Evolutionary conservation across 2,113 vertebrate species (phyloP).

Genomic region (Gymnarchus niloticus): DNA sequence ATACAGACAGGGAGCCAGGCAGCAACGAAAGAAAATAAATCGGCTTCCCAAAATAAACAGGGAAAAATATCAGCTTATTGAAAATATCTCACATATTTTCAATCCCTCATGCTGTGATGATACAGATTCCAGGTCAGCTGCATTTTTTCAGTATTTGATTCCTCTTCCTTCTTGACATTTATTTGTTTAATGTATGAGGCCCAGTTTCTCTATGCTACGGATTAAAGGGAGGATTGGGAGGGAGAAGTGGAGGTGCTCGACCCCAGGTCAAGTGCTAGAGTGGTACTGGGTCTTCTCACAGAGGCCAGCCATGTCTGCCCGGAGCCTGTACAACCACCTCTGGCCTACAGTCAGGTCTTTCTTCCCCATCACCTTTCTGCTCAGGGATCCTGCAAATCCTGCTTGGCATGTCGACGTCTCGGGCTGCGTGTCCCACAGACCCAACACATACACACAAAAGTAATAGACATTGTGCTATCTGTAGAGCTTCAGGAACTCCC

Average conservation of each 20-base stretch:
- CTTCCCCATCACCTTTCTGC: background rate
- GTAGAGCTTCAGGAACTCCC: background rate
- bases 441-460: background rate
- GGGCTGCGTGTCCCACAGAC: background rate
- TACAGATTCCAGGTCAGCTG: conserved; percentile 57
- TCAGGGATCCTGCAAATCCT: background rate
- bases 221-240: background rate
- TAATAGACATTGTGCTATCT: background rate
- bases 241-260: background rate
- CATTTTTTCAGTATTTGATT: conserved; percentile 21
- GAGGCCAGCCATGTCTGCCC: conserved; percentile 22
- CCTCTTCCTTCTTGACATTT: background rate
- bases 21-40: conserved; percentile 34
- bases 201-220: background rate
- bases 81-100: conserved; percentile 61
- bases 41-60: conserved; percentile 64
- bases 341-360: background rate
- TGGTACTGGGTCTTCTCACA: conserved; percentile 30
- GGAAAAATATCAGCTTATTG: conserved; percentile 55
- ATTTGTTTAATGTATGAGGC: background rate
- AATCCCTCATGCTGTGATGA: conserved; percentile 54
- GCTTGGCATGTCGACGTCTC: too few relatives aligned
- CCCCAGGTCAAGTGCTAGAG: conserved; percentile 23
- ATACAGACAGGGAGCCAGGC: conserved; percentile 20
- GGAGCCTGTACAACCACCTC: background rate